Conservation (phyloP, 2,113 vertebrate species). For the Lathamus discolor region DNA sequence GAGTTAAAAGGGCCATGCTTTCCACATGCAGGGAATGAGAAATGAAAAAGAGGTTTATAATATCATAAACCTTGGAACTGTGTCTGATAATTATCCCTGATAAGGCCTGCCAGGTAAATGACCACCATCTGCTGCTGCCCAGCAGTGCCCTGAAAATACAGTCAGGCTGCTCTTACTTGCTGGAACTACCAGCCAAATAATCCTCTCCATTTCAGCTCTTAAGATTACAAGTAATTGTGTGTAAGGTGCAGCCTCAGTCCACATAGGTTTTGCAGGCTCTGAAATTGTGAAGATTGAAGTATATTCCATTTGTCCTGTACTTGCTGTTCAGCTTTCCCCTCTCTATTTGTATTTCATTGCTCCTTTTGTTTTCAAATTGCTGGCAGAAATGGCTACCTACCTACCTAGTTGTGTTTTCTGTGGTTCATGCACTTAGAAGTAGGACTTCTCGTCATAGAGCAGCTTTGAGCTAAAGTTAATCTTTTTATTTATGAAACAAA, state of each 20-base stretch:
- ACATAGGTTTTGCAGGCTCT: not conserved
- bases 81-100: conserved; percentile 22
- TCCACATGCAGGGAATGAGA: conserved; percentile 35
- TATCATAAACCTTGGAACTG: conserved; percentile 57
- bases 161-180: not conserved
- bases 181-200: not conserved
- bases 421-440: not conserved
- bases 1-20: conserved; percentile 16
- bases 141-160: conserved; percentile 25
- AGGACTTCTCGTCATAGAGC: not conserved
- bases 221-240: not conserved
- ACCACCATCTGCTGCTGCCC: conserved; percentile 64
- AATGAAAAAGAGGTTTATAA: conserved; percentile 55
- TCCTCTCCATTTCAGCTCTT: conserved; percentile 10
- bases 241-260: not conserved
- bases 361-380: not conserved
- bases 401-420: not conserved
- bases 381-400: not conserved
- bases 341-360: not conserved
- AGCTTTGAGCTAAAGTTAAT: not conserved
- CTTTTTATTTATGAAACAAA: not conserved
- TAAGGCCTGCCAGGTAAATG: conserved; percentile 55
- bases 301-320: not conserved
- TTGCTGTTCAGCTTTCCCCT: not conserved
- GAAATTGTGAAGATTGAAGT: not conserved